phyloP scores from a whole-genome alignment of 2,888 invertebrate species.

The Eilema sororculum region DNA sequence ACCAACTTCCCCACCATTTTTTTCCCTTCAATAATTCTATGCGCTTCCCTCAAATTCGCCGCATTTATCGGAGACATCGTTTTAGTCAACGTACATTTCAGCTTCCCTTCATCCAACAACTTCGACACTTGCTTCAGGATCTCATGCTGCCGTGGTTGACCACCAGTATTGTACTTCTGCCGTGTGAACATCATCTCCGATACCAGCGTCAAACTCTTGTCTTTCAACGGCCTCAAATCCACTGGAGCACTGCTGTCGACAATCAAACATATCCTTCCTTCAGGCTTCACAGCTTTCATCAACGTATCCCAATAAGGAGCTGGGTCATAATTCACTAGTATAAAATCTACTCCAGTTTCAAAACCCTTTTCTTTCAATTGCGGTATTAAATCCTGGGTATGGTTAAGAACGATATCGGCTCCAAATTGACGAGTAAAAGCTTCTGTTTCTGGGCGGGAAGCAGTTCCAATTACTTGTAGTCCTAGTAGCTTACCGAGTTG shows the following conservation, averaged over 20 bases:
- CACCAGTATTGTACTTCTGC: constrained; percentile 75
- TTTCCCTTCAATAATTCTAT: constrained; percentile 72
- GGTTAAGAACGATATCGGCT: constrained; percentile 73
- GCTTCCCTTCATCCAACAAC: constrained; percentile 68
- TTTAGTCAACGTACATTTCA: constrained; percentile 72
- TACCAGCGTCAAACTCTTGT: constrained; percentile 75
- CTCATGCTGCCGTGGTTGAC: constrained; percentile 69
- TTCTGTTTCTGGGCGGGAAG: constrained; percentile 70
- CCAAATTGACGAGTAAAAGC: constrained; percentile 68
- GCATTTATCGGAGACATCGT: constrained; percentile 77
- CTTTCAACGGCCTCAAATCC: constrained; percentile 70
- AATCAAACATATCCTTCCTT: constrained; percentile 76
- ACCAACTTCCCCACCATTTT: constrained; percentile 75
- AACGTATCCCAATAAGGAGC: constrained; percentile 78
- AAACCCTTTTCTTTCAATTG: constrained; percentile 70
- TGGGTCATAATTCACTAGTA: constrained; percentile 78
- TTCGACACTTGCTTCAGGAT: constrained; percentile 68
- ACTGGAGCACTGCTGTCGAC: constrained; percentile 75
- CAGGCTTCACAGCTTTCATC: constrained; percentile 73
- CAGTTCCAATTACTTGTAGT: constrained; percentile 78
- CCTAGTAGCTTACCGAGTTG: constrained; percentile 75
- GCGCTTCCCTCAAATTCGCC: constrained; percentile 73
- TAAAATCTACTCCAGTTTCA: constrained; percentile 72
- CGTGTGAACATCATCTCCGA: constrained; percentile 77
- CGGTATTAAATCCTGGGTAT: constrained; percentile 66